phyloP scores from a whole-genome alignment of 1,140 invertebrate species.

The Zaprionus capensis region DNA sequence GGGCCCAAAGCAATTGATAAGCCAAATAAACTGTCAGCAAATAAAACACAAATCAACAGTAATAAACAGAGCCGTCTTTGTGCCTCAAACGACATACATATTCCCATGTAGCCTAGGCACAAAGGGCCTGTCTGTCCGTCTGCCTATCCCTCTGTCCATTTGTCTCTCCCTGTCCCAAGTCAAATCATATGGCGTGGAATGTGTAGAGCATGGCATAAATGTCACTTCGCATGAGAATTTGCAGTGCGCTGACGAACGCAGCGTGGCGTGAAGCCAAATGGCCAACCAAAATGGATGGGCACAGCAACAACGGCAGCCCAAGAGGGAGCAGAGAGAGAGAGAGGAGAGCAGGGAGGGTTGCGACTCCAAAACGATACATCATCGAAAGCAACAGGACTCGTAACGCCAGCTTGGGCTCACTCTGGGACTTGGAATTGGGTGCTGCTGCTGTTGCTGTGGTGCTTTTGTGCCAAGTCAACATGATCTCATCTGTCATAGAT shows the following conservation, averaged over 20 bases:
- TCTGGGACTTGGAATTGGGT: slow-evolving; percentile 1
- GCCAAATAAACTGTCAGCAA: slow-evolving; percentile 81
- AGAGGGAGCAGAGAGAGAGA: slow-evolving; percentile 2
- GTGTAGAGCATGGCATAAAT: slow-evolving; percentile 82
- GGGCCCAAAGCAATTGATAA: slow-evolving; percentile 63
- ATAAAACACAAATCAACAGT: slow-evolving; percentile 78
- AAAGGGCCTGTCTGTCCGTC: neutral
- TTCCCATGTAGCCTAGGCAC: neutral
- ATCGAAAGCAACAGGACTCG: slow-evolving; percentile 76
- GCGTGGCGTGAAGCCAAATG: slow-evolving; percentile 72
- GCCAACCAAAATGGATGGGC: slow-evolving; percentile 40
- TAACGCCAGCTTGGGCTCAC: slow-evolving; percentile 46
- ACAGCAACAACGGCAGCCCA: slow-evolving; percentile 21
- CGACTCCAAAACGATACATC: slow-evolving; percentile 74
- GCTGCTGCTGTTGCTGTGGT: slow-evolving; percentile 26
- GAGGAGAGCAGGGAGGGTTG: neutral
- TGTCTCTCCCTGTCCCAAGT: slow-evolving; percentile 37
- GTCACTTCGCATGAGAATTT: slow-evolving; percentile 78
- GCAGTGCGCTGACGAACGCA: slow-evolving; percentile 66
- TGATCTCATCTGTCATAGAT: slow-evolving; percentile 83
- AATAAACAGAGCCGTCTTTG: slow-evolving; percentile 65
- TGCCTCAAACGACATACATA: slow-evolving; percentile 20
- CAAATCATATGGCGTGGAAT: slow-evolving; percentile 78
- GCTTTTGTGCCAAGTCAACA: slow-evolving; percentile 79
- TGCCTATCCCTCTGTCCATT: neutral